Conservation (phyloP, 1,140 invertebrate genomes). For the Aphidius ervi region DNA sequence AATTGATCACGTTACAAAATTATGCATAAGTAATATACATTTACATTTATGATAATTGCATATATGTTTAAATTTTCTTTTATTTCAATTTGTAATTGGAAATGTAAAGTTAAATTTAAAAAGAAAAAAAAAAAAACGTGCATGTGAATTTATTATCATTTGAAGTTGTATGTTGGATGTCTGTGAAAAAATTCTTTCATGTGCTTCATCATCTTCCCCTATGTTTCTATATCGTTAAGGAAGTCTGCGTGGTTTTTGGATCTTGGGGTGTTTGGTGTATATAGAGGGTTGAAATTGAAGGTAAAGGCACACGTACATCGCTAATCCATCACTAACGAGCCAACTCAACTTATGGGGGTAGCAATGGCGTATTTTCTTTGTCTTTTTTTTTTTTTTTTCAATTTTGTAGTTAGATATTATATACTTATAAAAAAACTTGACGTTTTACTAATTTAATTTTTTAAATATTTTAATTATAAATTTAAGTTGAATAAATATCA, state of each 20-base stretch:
- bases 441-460: too few relatives aligned
- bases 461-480: too few relatives aligned
- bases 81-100: too few relatives aligned
- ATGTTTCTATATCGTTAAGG: slow-evolving; percentile 31
- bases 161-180: background rate
- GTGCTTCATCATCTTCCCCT: slow-evolving; percentile 27
- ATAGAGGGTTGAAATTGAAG: slow-evolving; percentile 39
- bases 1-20: too few relatives aligned
- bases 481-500: too few relatives aligned
- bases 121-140: too few relatives aligned
- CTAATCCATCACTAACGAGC: slow-evolving; percentile 49
- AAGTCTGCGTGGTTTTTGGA: slow-evolving; percentile 20
- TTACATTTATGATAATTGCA: too few relatives aligned
- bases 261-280: slow-evolving; percentile 35
- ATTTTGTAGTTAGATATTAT: background rate
- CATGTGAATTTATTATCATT: too few relatives aligned
- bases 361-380: slow-evolving; percentile 30
- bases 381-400: background rate
- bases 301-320: slow-evolving; percentile 43
- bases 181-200: slow-evolving; percentile 32
- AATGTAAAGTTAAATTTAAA: too few relatives aligned
- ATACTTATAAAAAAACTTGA: too few relatives aligned
- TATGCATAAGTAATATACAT: too few relatives aligned
- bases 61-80: too few relatives aligned
- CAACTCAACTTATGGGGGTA: slow-evolving; percentile 32